Percentiles rank a stretch among this genome's conserved stretches.
phyloP scores from a whole-genome alignment of 2,888 invertebrate genomes.

The Tiliacea citrago region DNA sequence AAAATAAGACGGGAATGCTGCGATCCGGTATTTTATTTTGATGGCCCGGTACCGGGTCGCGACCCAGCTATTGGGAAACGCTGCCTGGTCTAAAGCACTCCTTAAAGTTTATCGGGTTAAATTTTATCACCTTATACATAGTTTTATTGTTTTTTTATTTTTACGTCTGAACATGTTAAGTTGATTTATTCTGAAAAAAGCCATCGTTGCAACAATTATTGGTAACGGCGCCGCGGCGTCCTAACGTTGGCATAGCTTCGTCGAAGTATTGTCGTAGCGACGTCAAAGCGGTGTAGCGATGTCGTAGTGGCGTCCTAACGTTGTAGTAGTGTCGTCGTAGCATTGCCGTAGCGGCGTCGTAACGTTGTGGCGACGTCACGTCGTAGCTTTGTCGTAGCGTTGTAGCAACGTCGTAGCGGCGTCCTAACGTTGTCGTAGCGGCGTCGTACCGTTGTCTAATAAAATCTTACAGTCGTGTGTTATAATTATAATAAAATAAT shows the following conservation, averaged over 20 bases:
- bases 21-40: neutral
- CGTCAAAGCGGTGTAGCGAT: neutral
- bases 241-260: neutral
- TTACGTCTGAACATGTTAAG: too few species aligned
- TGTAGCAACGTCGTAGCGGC: neutral
- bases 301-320: too few species aligned
- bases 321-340: accelerated
- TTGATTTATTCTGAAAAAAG: neutral
- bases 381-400: accelerated
- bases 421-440: neutral
- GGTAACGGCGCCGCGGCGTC: neutral
- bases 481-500: too few species aligned
- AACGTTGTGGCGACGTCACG: too few species aligned
- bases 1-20: neutral
- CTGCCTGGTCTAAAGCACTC: too few species aligned
- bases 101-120: too few species aligned
- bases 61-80: neutral
- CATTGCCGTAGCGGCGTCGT: neutral
- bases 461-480: too few species aligned
- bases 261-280: neutral
- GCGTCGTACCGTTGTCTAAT: neutral
- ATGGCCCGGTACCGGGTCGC: neutral
- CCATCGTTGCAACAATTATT: neutral
- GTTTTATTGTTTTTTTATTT: too few species aligned
- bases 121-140: too few species aligned